A percentile compares a stretch with the other conserved stretches of the same genome.
Evolutionary conservation across 1,140 invertebrate genomes (phyloP).

Genomic region (Drosophila nikananu): DNA sequence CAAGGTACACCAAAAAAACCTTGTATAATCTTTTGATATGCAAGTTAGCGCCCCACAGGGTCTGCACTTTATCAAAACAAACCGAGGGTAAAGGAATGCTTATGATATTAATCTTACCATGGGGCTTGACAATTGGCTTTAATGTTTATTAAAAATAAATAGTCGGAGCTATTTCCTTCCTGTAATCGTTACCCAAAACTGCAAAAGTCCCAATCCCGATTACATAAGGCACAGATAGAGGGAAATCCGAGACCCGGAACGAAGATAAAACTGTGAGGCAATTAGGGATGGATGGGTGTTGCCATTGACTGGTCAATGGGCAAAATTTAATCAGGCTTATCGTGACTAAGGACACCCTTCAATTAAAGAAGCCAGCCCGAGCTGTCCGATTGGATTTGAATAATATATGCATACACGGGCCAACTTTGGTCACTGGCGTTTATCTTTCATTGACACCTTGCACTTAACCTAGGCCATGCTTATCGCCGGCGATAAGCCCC

Average conservation of each 20-base stretch:
- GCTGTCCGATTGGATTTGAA: constrained; percentile 13
- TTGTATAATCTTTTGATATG: background rate
- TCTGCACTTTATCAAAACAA: background rate
- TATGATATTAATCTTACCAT: constrained; percentile 3
- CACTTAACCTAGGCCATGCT: constrained; percentile 44
- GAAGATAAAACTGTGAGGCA: constrained; percentile 18
- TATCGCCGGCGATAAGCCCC: constrained; percentile 32
- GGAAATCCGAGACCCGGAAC: constrained; percentile 1
- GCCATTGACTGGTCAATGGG: constrained; percentile 23
- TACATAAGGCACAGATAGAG: constrained; percentile 3
- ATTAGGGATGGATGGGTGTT: constrained; percentile 18
- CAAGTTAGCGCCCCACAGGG: background rate
- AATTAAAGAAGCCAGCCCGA: constrained; percentile 20
- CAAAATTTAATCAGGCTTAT: constrained; percentile 39
- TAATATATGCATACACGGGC: constrained; percentile 23
- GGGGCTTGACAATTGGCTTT: background rate
- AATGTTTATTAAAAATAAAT: background rate
- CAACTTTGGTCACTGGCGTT: constrained; percentile 27
- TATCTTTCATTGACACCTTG: constrained; percentile 53
- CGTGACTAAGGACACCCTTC: constrained; percentile 31
- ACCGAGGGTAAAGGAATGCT: background rate
- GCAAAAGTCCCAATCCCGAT: background rate
- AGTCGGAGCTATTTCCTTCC: background rate
- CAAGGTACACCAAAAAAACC: background rate
- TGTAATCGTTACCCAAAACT: background rate